Base-by-base conservation (phyloP, 2,888 invertebrate species). In the Blastobasis lacticolella region DNA sequence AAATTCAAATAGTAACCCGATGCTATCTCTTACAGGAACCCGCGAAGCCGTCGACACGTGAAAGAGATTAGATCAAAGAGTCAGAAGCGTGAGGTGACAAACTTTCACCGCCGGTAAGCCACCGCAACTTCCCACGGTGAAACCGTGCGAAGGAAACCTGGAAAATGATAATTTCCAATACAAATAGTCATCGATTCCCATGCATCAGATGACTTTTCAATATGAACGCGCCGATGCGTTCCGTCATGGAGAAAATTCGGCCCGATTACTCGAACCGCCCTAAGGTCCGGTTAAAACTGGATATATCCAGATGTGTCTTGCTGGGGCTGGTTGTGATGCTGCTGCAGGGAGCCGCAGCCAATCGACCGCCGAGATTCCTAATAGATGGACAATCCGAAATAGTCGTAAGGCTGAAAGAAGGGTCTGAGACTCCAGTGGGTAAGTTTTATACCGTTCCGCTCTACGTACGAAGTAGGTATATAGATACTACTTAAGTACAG, bases 301-400 rank as follows among this genome's bases (percentile, higher is more conserved):
- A 59, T 49, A 66, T 62, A 54, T 47, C 56, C 8, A 7, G 46
- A 48, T 45, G 48, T 37, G 23, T 36, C 10, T 41, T 36, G 48
- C 10, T 54, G 38, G 45, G 68, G 57, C 48, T 81, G 60, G 54
- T 81, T 48, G 53, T 80, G 48, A 58, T 68, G 42, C 59, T 74
- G 43, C 59, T 74, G 43, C 65, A 71, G 50, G 62, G 63, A 54
- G 76, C 67, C 1, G 60, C 66, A 6, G 90, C 90, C 57, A 96
- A 96, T 88, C 91, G 92, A 66, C 95, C 96, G 46, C 96, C 96
- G n/a, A 90, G 94, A 57, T 97, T 97, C 80, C 90, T 95, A 53
- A 94, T 94, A 74, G 94, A 95, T 70, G 95, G 94, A 55, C 95
- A 95, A 80, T 94, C 95, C 60, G 97, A 97, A 89, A 97, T 97